Conservation (phyloP, 2,797 vertebrate genomes). For the Podarcis lilfordi region DNA sequence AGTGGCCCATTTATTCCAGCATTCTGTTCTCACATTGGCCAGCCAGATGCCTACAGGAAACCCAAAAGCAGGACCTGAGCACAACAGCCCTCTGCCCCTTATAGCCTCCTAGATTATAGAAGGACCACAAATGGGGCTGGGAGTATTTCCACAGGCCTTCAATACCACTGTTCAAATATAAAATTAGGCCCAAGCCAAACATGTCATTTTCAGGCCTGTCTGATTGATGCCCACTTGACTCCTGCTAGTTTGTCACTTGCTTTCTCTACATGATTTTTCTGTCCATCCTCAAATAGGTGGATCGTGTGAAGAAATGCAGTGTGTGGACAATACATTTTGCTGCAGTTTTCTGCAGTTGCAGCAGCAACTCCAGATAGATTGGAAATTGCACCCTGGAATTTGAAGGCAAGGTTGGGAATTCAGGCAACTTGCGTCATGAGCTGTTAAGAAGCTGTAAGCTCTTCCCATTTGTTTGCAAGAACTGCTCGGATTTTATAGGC, state of each 20-base stretch:
- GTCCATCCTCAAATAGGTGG: neutral
- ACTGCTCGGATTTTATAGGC: conserved; percentile 62
- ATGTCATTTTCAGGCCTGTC: neutral
- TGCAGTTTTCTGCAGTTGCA: neutral
- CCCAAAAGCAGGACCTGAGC: no score
- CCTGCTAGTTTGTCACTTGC: neutral
- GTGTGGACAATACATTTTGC: no score
- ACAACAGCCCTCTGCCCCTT: no score
- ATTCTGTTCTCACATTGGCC: no score
- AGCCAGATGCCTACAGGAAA: no score
- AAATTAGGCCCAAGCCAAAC: neutral
- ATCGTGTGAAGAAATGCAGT: neutral
- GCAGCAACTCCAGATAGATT: conserved; percentile 7
- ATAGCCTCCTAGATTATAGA: neutral
- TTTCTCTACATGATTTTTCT: neutral
- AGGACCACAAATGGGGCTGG: neutral
- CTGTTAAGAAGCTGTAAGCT: conserved; percentile 71
- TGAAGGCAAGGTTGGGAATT: conserved; percentile 62
- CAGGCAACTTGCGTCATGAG: conserved; percentile 74
- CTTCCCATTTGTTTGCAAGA: conserved; percentile 74
- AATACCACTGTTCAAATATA: neutral
- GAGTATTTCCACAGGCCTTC: no score
- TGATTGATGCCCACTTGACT: neutral
- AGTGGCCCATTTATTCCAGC: no score
- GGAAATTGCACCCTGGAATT: conserved; percentile 31